Evolutionary conservation across 1,140 invertebrate genomes (phyloP).

Genomic region (Caenorhabditis brenneri): DNA sequence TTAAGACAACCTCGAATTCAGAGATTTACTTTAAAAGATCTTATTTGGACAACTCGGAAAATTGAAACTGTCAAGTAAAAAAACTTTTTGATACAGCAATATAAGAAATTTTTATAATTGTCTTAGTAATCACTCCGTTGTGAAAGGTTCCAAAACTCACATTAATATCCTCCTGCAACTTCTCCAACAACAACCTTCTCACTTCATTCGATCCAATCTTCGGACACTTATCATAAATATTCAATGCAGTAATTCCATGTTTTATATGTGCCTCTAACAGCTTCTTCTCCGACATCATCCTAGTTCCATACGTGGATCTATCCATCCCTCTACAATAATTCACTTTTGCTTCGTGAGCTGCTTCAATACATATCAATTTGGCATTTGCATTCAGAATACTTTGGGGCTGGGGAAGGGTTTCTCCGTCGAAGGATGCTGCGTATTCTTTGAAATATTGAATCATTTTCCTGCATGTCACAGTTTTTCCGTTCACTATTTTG

Average conservation of each 20-base stretch:
- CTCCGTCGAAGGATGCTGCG: constrained; percentile 61
- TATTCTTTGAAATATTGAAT: constrained; percentile 69
- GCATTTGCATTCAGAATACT: constrained; percentile 66
- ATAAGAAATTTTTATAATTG: no score
- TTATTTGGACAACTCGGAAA: no score
- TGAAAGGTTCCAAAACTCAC: constrained; percentile 46
- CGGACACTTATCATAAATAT: constrained; percentile 68
- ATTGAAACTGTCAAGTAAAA: no score
- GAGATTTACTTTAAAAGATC: no score
- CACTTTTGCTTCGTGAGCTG: constrained; percentile 55
- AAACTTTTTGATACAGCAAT: no score
- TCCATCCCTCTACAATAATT: constrained; percentile 58
- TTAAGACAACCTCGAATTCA: no score
- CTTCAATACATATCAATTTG: constrained; percentile 60
- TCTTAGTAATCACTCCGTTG: no score
- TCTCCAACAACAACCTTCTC: constrained; percentile 60
- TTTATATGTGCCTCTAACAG: constrained; percentile 69
- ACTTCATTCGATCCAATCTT: constrained; percentile 66
- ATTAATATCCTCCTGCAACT: constrained; percentile 69
- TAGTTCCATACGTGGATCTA: constrained; percentile 55
- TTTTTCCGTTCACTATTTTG: constrained; percentile 66
- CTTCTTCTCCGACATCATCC: constrained; percentile 71
- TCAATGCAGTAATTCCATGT: constrained; percentile 68
- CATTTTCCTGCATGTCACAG: constrained; percentile 67
- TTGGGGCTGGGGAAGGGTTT: constrained; percentile 60